Evolutionary conservation across 2,888 invertebrate genomes (phyloP).

Genomic region (Dasypolia templi): DNA sequence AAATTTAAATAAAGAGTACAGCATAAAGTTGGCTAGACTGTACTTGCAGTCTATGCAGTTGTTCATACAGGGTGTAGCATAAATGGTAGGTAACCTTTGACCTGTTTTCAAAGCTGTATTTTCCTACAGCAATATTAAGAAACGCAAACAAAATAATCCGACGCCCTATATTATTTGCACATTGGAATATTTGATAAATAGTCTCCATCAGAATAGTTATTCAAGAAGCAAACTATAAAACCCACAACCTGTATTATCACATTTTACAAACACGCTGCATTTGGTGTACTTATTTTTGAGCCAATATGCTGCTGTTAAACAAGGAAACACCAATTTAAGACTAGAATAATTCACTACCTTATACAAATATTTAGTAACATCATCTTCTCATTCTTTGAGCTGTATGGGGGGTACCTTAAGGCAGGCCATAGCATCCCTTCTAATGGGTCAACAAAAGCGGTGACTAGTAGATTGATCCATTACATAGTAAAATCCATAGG

Average conservation of each 20-base stretch:
- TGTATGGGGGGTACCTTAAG: neutral
- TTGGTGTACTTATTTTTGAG: neutral
- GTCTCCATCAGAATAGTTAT: neutral
- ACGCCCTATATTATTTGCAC: neutral
- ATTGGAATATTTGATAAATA: neutral
- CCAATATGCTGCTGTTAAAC: neutral
- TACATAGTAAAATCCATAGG: neutral
- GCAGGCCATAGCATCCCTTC: conserved; percentile 1
- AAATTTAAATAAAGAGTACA: neutral
- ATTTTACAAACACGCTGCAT: neutral
- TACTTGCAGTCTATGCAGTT: neutral
- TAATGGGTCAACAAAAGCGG: neutral
- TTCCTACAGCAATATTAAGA: neutral
- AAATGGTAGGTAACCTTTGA: neutral
- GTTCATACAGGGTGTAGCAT: too few relatives aligned
- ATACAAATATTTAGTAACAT: neutral
- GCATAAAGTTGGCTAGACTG: neutral
- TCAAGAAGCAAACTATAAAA: neutral
- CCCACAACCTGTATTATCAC: neutral
- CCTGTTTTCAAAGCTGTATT: neutral
- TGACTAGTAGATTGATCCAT: neutral
- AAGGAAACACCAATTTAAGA: conserved; percentile 4
- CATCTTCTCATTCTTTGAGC: neutral
- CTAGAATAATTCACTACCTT: neutral
- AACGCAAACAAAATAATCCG: neutral